Base-by-base conservation (phyloP, 2,113 vertebrate species). In the Tympanuchus pallidicinctus region DNA sequence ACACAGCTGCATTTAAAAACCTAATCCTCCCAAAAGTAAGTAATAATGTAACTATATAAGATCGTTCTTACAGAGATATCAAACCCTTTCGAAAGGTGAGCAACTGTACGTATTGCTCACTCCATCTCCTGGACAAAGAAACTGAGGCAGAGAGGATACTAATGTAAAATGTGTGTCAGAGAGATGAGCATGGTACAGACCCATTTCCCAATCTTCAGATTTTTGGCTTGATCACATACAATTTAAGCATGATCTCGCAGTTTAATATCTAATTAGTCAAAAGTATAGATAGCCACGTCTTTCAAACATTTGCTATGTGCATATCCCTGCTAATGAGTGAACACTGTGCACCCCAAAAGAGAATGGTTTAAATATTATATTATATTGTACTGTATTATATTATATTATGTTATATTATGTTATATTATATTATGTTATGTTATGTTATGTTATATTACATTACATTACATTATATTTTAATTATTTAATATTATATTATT, bases 31-130 rank as follows among this genome's bases (percentile, higher is more conserved):
- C 57, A 54, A 65, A 40, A 84, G 76, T 82, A 82, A 78, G 65
- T 69, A 57, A 72, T n/a, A 32, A 6, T 20, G 27, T 38, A 16
- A 3, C 3, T 0, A 0, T 36, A 18, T 6, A 60, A 25, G 24
- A 66, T 8, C 11, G 34, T 84, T 81, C 40, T 84, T 24, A 82
- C 1, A 2, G 84, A 48, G 36, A 13, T 38, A 77, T 11, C 52
- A 87, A 42, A 54, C n/a, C n/a, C 20, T 22, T 70, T n/a, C 16
- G 12, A 76, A 92, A 84, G 18, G n/a, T 27, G 83, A 16, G 43
- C 43, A 43, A 3, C 57, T 18, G 25, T 19, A 93, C 6, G 30
- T 42, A 32, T 43, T 6, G 13, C 30, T 80, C 24, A 38, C 24
- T 86, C 77, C 13, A 22, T 20, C 32, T 16, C 30, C 27, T 63